Percentiles rank a stretch among this genome's conserved stretches.
These are phyloP conservation scores for Microcaecilia unicolor DNA, from an alignment of 2,797 vertebrate species.

Conservation along the genomic window DNA sequence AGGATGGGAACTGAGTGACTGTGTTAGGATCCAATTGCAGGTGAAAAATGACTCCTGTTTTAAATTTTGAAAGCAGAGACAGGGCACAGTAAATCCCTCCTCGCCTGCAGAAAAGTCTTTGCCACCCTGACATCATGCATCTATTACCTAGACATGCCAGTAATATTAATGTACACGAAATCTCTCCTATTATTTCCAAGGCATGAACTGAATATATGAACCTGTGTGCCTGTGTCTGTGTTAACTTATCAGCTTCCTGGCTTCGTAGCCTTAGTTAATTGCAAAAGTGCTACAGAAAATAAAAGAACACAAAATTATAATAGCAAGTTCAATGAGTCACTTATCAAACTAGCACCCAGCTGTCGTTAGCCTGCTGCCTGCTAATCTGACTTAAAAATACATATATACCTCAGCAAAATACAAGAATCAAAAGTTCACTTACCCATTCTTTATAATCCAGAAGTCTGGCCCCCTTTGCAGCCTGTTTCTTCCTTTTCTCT, in stretches of 20 bases:
- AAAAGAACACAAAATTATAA: conserved; percentile 40
- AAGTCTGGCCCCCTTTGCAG: neutral
- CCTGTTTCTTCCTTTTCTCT: neutral
- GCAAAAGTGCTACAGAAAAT: too few species aligned
- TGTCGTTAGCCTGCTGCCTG: conserved; percentile 14
- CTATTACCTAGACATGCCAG: conserved; percentile 2
- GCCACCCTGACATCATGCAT: conserved; percentile 2
- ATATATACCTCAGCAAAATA: conserved; percentile 26
- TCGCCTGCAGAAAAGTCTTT: conserved; percentile 23
- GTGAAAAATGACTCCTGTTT: conserved; percentile 16
- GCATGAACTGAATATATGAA: neutral
- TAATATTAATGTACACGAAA: conserved; percentile 4
- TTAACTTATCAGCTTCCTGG: too few species aligned
- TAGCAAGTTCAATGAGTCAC: conserved; percentile 35
- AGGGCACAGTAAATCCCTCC: conserved; percentile 15
- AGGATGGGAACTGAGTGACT: conserved; percentile 36
- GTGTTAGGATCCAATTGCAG: conserved; percentile 9
- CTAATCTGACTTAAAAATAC: neutral
- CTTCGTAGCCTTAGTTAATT: too few species aligned
- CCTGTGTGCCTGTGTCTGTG: neutral
- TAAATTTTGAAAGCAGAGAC: conserved; percentile 14
- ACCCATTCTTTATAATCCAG: conserved; percentile 66
- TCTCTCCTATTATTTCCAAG: too few species aligned
- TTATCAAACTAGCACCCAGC: conserved; percentile 38
- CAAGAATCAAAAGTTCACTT: conserved; percentile 62